Percentiles rank a stretch among this genome's conserved stretches.
Conservation (phyloP, 2,888 invertebrate genomes). For the Acleris cristana region DNA sequence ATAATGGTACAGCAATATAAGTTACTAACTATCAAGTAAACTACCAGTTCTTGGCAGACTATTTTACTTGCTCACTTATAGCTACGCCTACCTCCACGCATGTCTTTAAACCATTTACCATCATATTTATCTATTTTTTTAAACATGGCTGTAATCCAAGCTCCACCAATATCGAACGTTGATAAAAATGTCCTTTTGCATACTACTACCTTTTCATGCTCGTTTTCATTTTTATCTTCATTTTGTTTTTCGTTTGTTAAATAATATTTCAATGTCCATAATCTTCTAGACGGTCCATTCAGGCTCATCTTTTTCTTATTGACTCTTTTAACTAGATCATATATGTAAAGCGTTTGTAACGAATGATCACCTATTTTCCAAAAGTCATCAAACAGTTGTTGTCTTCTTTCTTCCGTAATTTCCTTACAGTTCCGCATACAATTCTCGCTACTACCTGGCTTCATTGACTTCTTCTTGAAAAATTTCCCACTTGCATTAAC, state of each 20-base stretch:
- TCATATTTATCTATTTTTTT: not conserved
- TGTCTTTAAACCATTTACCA: not conserved
- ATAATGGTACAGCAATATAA: no score
- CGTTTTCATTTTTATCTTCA: not conserved
- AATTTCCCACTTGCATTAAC: not conserved
- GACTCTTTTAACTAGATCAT: not conserved
- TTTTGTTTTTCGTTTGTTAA: not conserved
- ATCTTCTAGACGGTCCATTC: not conserved
- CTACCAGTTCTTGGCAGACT: no score
- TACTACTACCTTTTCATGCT: not conserved
- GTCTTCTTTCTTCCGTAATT: not conserved
- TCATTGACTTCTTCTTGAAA: not conserved
- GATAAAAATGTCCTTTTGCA: not conserved
- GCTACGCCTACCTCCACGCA: not conserved
- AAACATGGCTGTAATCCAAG: not conserved
- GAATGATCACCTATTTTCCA: not conserved
- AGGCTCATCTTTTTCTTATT: not conserved
- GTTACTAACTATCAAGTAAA: no score
- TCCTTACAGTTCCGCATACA: not conserved
- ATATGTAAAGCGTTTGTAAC: not conserved
- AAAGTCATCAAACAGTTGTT: not conserved
- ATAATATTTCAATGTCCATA: not conserved
- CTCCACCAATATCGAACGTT: not conserved
- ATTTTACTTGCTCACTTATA: no score
- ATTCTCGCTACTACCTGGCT: not conserved